Evolutionary conservation across 2,888 invertebrate species (phyloP).

Genomic region (Caenorhabditis auriculariae): DNA sequence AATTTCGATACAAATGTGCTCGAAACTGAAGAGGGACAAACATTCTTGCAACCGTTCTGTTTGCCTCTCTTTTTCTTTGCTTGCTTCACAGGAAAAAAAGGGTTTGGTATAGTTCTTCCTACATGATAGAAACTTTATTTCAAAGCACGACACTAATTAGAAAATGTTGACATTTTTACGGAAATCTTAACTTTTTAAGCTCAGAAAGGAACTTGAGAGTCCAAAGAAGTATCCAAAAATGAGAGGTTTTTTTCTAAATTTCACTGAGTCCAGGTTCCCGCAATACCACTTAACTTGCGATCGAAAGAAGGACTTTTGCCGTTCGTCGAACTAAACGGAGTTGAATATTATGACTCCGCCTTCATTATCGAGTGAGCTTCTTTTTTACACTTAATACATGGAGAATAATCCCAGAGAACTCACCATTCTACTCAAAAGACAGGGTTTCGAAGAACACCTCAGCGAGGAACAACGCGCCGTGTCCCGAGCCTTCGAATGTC

Average conservation of each 20-base stretch:
- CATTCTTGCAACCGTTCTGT: too few species aligned
- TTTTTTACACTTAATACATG: background rate
- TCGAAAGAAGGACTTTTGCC: slow-evolving; percentile 84
- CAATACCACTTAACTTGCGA: slow-evolving; percentile 9
- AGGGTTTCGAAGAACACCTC: slow-evolving; percentile 77
- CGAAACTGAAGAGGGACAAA: too few species aligned
- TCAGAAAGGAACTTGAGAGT: background rate
- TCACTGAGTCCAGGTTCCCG: slow-evolving; percentile 11
- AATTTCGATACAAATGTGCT: too few species aligned
- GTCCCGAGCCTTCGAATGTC: slow-evolving; percentile 86
- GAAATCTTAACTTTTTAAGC: too few species aligned
- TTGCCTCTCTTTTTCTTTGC: too few species aligned
- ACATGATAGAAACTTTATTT: too few species aligned
- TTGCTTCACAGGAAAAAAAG: background rate
- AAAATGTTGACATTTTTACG: too few species aligned
- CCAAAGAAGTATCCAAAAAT: background rate
- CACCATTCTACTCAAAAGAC: slow-evolving; percentile 79
- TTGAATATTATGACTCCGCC: slow-evolving; percentile 87
- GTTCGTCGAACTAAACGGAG: slow-evolving; percentile 89
- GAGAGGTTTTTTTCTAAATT: background rate
- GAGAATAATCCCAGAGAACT: slow-evolving; percentile 69
- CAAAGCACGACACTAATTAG: too few species aligned
- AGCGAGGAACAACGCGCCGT: slow-evolving; percentile 83
- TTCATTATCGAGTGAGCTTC: slow-evolving; percentile 74
- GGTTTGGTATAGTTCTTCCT: too few species aligned